A percentile compares a stretch with the other conserved stretches of the same genome.
Evolutionary conservation across 2,113 vertebrate genomes (phyloP).

Genomic region (Phalacrocorax aristotelis): DNA sequence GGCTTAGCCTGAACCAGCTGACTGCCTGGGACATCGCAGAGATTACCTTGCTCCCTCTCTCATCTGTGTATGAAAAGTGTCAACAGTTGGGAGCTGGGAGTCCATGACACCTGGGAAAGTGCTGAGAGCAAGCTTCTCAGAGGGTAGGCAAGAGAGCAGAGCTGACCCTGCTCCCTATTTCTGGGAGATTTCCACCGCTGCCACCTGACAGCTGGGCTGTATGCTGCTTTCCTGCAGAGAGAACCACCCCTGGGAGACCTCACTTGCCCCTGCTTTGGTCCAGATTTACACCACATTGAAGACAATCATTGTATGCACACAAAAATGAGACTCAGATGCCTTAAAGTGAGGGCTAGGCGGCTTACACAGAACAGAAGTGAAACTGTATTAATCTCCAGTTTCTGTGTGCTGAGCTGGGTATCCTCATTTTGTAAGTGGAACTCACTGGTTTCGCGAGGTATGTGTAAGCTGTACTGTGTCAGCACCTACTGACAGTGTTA

Average conservation of each 20-base stretch:
- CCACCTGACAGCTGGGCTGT: neutral
- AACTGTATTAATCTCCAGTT: neutral
- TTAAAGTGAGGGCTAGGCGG: neutral
- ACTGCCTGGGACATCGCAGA: neutral
- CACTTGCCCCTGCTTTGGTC: neutral
- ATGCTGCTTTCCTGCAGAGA: neutral
- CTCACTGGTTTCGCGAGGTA: neutral
- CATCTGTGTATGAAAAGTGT: neutral
- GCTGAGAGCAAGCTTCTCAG: neutral
- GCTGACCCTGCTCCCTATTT: neutral
- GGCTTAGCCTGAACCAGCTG: neutral
- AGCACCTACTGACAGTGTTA: neutral
- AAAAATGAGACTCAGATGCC: neutral
- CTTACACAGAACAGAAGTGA: neutral
- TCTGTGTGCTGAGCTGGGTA: neutral
- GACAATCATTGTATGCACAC: accelerated
- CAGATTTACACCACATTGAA: neutral
- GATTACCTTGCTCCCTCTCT: neutral
- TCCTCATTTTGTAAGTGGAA: neutral
- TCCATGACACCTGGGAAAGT: neutral
- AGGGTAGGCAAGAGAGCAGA: neutral
- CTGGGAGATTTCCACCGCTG: neutral
- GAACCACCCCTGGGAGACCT: neutral
- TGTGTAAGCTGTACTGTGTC: accelerated
- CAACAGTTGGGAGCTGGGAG: neutral